Conservation (phyloP, 2,113 vertebrate species). For the Stigmatopora argus region DNA sequence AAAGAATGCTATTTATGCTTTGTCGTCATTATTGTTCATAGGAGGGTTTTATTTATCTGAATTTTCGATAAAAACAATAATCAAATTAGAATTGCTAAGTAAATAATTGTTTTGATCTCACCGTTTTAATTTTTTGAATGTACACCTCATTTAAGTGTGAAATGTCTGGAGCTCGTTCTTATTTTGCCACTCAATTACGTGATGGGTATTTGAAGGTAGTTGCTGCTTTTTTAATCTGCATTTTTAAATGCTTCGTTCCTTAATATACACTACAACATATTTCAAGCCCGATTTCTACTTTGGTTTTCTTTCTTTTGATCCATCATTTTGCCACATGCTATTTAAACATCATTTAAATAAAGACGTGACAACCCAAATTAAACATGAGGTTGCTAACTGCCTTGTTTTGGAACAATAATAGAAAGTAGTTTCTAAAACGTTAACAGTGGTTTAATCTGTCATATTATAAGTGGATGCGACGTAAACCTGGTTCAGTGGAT, state of each 20-base stretch:
- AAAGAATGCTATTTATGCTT: constrained; percentile 46
- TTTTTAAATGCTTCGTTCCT: constrained; percentile 27
- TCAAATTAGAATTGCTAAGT: constrained; percentile 6
- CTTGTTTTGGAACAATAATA: no score
- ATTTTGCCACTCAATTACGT: constrained; percentile 57
- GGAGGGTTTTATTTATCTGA: constrained; percentile 26
- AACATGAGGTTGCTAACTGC: no score
- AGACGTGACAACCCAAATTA: no score
- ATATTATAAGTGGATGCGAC: no score
- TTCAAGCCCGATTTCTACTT: not conserved
- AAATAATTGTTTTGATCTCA: constrained; percentile 18
- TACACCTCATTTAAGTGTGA: constrained; percentile 36
- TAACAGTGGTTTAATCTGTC: no score
- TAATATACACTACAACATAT: constrained; percentile 71
- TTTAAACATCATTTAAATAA: no score
- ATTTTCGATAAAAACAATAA: constrained; percentile 4
- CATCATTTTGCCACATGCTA: no score
- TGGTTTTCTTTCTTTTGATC: no score
- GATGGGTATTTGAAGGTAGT: constrained; percentile 63
- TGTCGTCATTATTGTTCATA: constrained; percentile 27
- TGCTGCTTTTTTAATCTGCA: constrained; percentile 68
- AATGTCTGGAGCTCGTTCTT: constrained; percentile 21
- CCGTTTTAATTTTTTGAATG: constrained; percentile 50
- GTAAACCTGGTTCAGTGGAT: no score
- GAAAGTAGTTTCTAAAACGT: no score